Evolutionary conservation across 2,113 vertebrate genomes (phyloP).

Genomic region (Donacobius atricapilla): DNA sequence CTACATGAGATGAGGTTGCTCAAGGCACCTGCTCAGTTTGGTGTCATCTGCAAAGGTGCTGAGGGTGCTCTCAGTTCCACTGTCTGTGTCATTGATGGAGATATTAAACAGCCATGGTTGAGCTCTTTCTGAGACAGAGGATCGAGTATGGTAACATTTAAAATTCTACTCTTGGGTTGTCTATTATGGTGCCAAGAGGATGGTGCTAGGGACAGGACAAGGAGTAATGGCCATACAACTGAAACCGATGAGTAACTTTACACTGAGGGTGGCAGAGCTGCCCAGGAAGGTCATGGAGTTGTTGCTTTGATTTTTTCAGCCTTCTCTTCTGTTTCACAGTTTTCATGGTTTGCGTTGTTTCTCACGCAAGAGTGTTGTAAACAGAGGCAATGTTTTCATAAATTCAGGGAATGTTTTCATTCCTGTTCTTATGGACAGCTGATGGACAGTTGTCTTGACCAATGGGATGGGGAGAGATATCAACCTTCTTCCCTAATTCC

Average conservation of each 20-base stretch:
- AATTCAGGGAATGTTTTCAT: too few species aligned
- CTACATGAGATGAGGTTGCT: neutral
- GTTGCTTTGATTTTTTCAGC: too few species aligned
- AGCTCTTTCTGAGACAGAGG: neutral
- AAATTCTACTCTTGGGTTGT: neutral
- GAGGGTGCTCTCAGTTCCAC: neutral
- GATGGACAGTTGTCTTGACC: too few species aligned
- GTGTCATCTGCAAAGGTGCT: neutral
- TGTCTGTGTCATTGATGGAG: neutral
- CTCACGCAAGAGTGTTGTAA: too few species aligned
- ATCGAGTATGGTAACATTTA: neutral
- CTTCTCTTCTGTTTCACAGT: too few species aligned
- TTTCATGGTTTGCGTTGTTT: too few species aligned
- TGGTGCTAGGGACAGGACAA: neutral
- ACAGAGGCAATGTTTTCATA: too few species aligned
- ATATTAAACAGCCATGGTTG: neutral
- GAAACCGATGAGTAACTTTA: neutral
- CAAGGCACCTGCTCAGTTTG: neutral
- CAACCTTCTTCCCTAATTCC: too few species aligned
- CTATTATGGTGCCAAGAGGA: neutral
- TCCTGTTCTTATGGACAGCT: too few species aligned
- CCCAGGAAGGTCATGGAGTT: neutral
- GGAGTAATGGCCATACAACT: neutral
- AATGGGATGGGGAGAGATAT: too few species aligned
- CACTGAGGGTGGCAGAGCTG: neutral